Percentiles rank a stretch among this genome's conserved stretches.
Conservation (phyloP, 2,797 vertebrate species). For the Anguilla marmorata region DNA sequence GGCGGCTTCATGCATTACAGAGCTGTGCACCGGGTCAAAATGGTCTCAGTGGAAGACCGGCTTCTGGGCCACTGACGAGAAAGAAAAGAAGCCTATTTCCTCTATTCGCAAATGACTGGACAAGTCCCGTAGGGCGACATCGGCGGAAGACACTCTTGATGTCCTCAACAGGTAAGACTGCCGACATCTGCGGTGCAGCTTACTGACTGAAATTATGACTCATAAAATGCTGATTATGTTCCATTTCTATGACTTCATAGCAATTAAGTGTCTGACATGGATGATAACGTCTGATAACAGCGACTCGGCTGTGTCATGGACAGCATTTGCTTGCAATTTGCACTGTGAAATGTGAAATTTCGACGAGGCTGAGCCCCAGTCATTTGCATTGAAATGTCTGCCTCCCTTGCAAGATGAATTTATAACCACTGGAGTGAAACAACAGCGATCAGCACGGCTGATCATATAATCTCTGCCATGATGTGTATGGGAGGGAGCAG, state of each 20-base stretch:
- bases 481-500: not conserved
- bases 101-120: not conserved
- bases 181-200: not conserved
- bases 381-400: constrained; percentile 18
- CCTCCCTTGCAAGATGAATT: not conserved
- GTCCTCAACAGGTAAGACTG: not conserved
- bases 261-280: constrained; percentile 4
- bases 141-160: not conserved
- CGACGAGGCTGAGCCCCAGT: not conserved
- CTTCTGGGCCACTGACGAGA: not conserved
- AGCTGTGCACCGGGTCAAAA: constrained; percentile 16
- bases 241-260: not conserved
- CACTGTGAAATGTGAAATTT: constrained; percentile 20
- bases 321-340: not conserved
- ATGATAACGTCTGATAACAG: constrained; percentile 9
- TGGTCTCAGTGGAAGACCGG: not conserved
- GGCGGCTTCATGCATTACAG: constrained; percentile 27
- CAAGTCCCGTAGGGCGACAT: not conserved
- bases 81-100: not conserved
- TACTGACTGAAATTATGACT: constrained; percentile 3
- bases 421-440: not conserved
- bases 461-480: not conserved
- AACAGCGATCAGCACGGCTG: not conserved
- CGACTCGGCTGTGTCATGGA: not conserved
- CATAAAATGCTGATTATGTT: not conserved